phyloP scores from a whole-genome alignment of 2,797 vertebrate species.

The Sebastes kiyomatsui region DNA sequence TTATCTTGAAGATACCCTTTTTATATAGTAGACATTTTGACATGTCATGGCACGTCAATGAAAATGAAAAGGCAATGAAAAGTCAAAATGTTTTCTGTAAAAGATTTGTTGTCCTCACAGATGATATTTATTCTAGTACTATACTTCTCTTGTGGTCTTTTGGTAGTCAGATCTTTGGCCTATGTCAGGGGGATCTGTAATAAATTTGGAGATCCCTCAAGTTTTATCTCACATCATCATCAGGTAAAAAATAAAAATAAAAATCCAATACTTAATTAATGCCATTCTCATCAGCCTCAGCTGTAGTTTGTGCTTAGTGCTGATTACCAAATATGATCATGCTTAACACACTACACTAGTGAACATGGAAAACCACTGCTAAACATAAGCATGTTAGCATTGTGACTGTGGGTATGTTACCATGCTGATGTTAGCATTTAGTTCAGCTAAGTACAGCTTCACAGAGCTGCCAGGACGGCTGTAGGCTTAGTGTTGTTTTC shows the following conservation, averaged over 20 bases:
- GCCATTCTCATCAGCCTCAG: background rate
- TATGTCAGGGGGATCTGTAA: background rate
- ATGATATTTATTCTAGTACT: no score
- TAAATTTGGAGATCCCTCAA: background rate
- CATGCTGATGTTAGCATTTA: background rate
- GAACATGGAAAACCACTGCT: background rate
- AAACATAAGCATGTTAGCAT: background rate
- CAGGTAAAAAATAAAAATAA: background rate
- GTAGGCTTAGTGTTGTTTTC: background rate
- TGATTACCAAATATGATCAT: background rate
- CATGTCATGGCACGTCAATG: no score
- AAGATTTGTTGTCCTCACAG: no score
- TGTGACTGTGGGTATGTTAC: background rate
- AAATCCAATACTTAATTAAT: background rate
- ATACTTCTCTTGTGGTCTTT: no score
- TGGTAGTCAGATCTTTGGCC: background rate
- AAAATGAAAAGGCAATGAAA: no score
- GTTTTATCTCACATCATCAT: background rate
- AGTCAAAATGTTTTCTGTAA: no score
- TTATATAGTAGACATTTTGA: no score
- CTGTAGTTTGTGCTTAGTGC: background rate
- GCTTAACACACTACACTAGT: background rate
- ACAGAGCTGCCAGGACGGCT: background rate
- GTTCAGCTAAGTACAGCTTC: background rate
- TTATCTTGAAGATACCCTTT: background rate